Evolutionary conservation across 2,888 invertebrate genomes (phyloP), one percentile per base, ranked within the genome.

Genomic region (Stenurella melanura): DNA sequence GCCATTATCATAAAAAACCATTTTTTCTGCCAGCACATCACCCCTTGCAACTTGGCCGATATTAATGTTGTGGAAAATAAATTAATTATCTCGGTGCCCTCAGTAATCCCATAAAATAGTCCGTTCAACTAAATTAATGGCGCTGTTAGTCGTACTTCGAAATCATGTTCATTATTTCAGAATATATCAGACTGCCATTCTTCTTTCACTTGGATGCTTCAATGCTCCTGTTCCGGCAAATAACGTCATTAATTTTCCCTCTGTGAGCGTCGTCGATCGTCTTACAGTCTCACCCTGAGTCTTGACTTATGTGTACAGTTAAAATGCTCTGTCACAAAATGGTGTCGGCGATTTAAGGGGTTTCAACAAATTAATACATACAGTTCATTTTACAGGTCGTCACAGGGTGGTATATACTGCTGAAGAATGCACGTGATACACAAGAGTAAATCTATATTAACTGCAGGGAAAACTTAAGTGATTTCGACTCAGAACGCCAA

Each of bases 21-120:
- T 54, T 68, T 68, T 68, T 74, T 60, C 38, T 69, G 42, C 66
- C 10, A 42, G 38, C n/a, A 66, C 50, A 69, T 56, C 69, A 21
- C 9, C 54, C 68, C 38, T 19, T 15, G 57, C 26, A 17, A 26
- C 63, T 34, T 38, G 63, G 19, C 68, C 69, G 77, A 79, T 81
- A 82, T 83, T 82, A 82, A 83, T 83, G 83, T 83, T 83, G 82
- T 74, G 82, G 83, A 83, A 83, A 83, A 83, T 83, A 81, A 82
- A 83, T 83, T 83, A 83, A 82, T 82, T 80, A 80, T 80, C 78
- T 78, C 66, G 68, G 70, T 76, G 77, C 78, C 75, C 70, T 60
- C 60, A 19, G 60, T 60, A 70, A 70, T 79, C 76, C 77, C 77
- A 72, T 72, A 74, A 76, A 80, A 76, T 79, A 78, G 74, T 77